phyloP scores from a whole-genome alignment of 2,113 vertebrate species.

The Laterallus jamaicensis region DNA sequence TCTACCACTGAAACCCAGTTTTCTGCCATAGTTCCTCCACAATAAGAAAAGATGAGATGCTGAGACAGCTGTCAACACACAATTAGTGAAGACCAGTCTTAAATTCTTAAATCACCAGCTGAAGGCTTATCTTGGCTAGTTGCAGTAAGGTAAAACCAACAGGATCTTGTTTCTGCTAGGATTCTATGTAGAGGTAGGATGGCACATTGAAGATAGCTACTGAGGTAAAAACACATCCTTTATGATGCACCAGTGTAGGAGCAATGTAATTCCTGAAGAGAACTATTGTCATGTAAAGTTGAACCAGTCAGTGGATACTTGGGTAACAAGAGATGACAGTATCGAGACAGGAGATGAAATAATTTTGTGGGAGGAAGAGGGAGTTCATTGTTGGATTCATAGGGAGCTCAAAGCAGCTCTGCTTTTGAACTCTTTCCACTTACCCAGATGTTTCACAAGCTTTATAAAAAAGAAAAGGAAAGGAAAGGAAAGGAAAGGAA shows the following conservation, averaged over 20 bases:
- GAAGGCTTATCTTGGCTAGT: neutral
- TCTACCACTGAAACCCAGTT: neutral
- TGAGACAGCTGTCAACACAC: neutral
- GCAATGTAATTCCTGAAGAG: neutral
- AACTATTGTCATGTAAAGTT: neutral
- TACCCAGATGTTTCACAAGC: neutral
- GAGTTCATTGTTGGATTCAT: neutral
- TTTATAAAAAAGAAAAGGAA: neutral
- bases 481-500: too few relatives aligned
- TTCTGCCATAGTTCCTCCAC: neutral
- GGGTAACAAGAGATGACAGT: neutral
- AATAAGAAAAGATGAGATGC: neutral
- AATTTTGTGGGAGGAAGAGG: neutral
- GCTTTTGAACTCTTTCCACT: neutral
- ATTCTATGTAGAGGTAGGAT: neutral
- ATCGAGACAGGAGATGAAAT: neutral
- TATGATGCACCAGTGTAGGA: neutral
- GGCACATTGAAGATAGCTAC: neutral
- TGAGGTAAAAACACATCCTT: neutral
- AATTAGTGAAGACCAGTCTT: neutral
- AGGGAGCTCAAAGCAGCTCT: neutral
- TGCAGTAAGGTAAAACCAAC: neutral
- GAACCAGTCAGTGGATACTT: neutral
- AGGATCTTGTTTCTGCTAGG: neutral
- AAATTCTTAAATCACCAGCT: slow-evolving; percentile 14